Evolutionary conservation across 2,113 vertebrate genomes (phyloP).

Genomic region (Polyodon spathula): DNA sequence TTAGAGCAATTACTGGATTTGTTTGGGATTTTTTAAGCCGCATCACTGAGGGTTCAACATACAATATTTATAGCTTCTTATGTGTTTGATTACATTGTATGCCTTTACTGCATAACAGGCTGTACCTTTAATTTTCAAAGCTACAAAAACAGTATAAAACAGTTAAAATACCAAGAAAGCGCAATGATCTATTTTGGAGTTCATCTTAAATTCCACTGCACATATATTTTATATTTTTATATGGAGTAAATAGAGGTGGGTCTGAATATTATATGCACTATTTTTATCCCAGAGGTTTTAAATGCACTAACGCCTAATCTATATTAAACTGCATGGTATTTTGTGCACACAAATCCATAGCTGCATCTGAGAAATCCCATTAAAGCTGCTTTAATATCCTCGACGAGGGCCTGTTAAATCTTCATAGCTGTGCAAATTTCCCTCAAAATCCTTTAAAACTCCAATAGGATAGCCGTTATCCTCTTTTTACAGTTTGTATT

Average conservation of each 20-base stretch:
- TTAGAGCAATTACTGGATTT: too few species aligned
- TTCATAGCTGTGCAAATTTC: background rate
- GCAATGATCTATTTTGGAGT: too few species aligned
- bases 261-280: slow-evolving; percentile 4
- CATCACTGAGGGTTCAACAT: too few species aligned
- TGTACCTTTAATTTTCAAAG: too few species aligned
- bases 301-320: slow-evolving; percentile 16
- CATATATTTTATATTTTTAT: background rate
- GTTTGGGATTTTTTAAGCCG: too few species aligned
- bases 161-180: background rate
- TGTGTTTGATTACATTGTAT: too few species aligned
- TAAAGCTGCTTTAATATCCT: slow-evolving; percentile 15
- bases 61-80: too few species aligned
- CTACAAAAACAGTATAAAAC: slow-evolving; percentile 1
- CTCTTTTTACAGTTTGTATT: slow-evolving; percentile 12
- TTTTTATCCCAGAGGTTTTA: slow-evolving; percentile 6
- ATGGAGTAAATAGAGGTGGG: background rate
- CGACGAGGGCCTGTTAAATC: slow-evolving; percentile 10
- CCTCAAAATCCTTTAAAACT: slow-evolving; percentile 11
- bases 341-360: background rate
- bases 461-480: slow-evolving; percentile 10
- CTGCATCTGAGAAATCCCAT: slow-evolving; percentile 12
- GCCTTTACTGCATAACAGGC: too few species aligned
- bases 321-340: slow-evolving; percentile 14
- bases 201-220: background rate